Evolutionary conservation across 2,888 invertebrate genomes (phyloP).

Genomic region (Synanthedon vespiformis): DNA sequence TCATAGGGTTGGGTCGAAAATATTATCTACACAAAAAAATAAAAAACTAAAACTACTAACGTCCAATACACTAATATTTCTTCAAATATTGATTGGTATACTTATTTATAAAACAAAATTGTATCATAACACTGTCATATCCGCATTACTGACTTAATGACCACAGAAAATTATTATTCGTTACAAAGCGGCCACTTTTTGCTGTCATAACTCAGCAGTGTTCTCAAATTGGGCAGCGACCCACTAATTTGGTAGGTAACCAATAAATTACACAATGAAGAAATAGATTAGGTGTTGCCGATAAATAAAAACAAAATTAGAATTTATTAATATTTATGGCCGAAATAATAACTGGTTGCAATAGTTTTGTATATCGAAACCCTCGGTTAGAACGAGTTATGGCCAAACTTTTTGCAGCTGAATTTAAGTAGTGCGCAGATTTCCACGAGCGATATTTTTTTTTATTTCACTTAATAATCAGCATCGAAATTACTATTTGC

Average conservation of each 20-base stretch:
- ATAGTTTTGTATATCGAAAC: constrained; percentile 17
- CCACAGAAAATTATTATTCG: constrained; percentile 2
- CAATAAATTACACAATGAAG: constrained; percentile 30
- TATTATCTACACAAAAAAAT: too few species aligned
- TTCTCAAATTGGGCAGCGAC: constrained; percentile 16
- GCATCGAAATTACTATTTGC: too few species aligned
- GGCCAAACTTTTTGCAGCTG: constrained; percentile 5
- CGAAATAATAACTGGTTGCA: constrained; percentile 15
- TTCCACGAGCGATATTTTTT: too few species aligned
- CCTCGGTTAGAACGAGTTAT: constrained; percentile 16
- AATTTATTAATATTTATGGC: constrained; percentile 26
- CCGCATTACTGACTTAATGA: constrained; percentile 13
- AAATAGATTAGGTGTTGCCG: constrained; percentile 16
- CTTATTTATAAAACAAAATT: not conserved
- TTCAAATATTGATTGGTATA: not conserved
- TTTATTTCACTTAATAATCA: too few species aligned
- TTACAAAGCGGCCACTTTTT: constrained; percentile 20
- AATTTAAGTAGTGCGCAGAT: not conserved
- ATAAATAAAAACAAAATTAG: constrained; percentile 17
- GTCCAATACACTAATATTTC: too few species aligned
- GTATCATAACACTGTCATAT: constrained; percentile 3
- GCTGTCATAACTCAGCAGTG: constrained; percentile 22
- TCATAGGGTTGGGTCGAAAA: too few species aligned
- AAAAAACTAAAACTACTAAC: too few species aligned
- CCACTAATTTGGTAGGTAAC: constrained; percentile 15